Percentiles rank a stretch among this genome's conserved stretches.
Conservation (phyloP, 2,888 invertebrate species). For the Zygothrica quintamaculata region DNA sequence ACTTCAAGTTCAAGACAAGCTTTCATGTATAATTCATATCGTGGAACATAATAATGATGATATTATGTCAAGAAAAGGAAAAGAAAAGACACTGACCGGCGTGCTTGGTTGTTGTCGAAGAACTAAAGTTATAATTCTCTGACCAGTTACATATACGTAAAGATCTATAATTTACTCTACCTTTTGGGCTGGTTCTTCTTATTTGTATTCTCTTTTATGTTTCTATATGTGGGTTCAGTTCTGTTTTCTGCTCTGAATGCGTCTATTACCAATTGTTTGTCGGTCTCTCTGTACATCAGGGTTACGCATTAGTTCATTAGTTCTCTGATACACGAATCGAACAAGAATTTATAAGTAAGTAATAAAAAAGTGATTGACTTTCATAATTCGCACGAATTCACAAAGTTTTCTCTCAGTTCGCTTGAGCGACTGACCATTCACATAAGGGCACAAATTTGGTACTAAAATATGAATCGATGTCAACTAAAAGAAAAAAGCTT, state of each 20-base stretch:
- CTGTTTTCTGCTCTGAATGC: not conserved
- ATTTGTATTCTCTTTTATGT: not conserved
- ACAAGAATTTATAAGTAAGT: no score
- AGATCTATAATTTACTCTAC: not conserved
- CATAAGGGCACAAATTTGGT: no score
- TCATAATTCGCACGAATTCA: no score
- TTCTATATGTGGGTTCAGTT: not conserved
- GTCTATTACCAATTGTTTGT: no score
- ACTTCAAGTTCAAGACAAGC: slow-evolving; percentile 1
- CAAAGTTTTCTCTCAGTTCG: no score
- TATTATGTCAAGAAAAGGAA: slow-evolving; percentile 8
- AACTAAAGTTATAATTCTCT: slow-evolving; percentile 49
- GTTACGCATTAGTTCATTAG: no score
- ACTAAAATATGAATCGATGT: no score
- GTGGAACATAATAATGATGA: slow-evolving; percentile 19
- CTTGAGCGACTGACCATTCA: no score
- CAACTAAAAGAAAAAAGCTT: no score
- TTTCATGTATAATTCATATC: slow-evolving; percentile 20
- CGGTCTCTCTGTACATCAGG: no score
- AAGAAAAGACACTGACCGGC: slow-evolving; percentile 37
- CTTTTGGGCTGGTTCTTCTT: not conserved
- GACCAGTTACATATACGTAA: not conserved
- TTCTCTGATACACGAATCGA: no score
- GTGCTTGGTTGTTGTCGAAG: slow-evolving; percentile 35
- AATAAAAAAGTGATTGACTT: no score